A percentile compares a stretch with the other conserved stretches of the same genome.
Evolutionary conservation across 2,888 invertebrate genomes (phyloP).

Genomic region (Maniola hyperantus): DNA sequence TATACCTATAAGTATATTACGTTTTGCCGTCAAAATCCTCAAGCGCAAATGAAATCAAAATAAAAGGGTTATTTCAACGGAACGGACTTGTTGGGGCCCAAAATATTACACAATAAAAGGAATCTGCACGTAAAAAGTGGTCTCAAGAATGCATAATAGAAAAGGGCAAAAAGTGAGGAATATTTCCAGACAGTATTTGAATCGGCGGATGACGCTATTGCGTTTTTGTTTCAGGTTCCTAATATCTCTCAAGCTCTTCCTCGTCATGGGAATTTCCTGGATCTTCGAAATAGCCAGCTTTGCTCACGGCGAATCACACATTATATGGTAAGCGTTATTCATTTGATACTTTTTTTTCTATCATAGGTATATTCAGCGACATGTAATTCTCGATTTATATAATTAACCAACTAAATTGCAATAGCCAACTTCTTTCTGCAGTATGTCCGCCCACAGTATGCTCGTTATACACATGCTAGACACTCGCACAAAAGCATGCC

Average conservation of each 20-base stretch:
- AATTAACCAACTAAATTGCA: too few relatives aligned
- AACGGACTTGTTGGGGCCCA: background rate
- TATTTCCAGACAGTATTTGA: background rate
- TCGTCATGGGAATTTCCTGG: constrained; percentile 88
- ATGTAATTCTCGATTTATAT: too few relatives aligned
- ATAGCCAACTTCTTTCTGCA: too few relatives aligned
- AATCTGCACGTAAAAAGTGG: background rate
- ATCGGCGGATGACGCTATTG: background rate
- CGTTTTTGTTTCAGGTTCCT: constrained; percentile 76
- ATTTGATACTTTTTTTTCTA: too few relatives aligned
- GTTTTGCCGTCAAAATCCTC: background rate
- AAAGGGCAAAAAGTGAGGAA: background rate
- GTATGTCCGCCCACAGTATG: too few relatives aligned
- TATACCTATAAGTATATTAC: background rate
- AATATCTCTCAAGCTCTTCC: constrained; percentile 84
- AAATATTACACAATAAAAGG: background rate
- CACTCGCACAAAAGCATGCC: too few relatives aligned
- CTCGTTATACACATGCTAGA: too few relatives aligned
- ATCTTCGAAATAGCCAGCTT: constrained; percentile 85
- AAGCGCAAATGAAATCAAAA: background rate
- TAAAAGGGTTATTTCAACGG: background rate
- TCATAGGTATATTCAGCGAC: too few relatives aligned
- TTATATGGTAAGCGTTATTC: constrained; percentile 61
- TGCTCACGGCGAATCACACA: constrained; percentile 67
- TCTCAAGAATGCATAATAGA: background rate